phyloP scores from a whole-genome alignment of 2,888 invertebrate genomes.

The Eilema sororculum region DNA sequence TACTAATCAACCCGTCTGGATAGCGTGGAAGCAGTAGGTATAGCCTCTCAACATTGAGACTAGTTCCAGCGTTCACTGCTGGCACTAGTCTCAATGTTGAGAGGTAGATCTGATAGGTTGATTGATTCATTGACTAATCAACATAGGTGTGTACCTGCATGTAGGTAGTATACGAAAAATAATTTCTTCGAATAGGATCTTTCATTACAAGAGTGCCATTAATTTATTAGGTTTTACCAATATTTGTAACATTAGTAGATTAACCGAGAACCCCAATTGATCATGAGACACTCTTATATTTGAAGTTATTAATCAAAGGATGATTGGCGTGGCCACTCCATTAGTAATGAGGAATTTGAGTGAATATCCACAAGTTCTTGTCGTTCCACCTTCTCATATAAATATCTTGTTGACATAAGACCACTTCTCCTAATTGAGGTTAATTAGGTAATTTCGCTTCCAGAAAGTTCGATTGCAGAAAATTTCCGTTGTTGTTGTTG shows the following conservation, averaged over 20 bases:
- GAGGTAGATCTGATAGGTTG: too few species aligned
- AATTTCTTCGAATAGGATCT: neutral
- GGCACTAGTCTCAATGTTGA: too few species aligned
- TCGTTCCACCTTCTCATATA: neutral
- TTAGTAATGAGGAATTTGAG: neutral
- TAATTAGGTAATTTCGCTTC: neutral
- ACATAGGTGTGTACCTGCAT: too few species aligned
- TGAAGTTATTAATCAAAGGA: neutral
- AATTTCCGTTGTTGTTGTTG: too few species aligned
- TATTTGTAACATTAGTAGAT: slow-evolving; percentile 2
- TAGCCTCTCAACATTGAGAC: too few species aligned
- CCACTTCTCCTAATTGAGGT: neutral
- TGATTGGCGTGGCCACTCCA: neutral
- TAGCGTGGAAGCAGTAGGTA: too few species aligned
- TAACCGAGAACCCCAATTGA: neutral
- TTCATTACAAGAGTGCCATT: neutral
- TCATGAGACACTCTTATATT: neutral
- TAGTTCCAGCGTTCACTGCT: too few species aligned
- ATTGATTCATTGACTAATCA: too few species aligned
- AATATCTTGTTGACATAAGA: neutral
- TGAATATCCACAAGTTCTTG: slow-evolving; percentile 2
- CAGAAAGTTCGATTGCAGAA: neutral
- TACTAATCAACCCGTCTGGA: too few species aligned
- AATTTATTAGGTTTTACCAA: neutral
- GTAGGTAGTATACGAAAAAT: neutral